Base-by-base conservation (phyloP, 2,113 vertebrate species). In the Pseudonaja textilis region DNA sequence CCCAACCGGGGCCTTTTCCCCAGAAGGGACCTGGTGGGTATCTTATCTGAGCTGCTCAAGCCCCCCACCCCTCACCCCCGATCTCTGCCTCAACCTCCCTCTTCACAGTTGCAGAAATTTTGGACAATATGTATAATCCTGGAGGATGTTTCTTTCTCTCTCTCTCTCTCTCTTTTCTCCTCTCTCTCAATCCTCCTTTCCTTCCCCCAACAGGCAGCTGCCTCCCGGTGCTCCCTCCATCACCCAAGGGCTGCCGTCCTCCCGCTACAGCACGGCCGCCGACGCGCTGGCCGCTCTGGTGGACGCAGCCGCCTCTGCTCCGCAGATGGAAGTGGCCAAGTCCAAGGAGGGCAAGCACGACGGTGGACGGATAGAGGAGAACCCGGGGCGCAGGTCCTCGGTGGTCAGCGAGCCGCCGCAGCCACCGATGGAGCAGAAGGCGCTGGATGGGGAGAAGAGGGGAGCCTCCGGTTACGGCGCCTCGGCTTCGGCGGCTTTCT, bases 281-380 rank as follows among this genome's bases (percentile, higher is more conserved):
- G 99, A 99, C 5, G 99, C 99, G 45, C 97, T 99, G 88, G 99
- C 99, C 6, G 99, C 99, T 7, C 97, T 99, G 29, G 99, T 99
- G 95, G 99, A 99, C 3, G 99, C 99, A 3, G 99, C 99, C 59
- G 99, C 98, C 89, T 98, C 98, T 42, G 99, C 99, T 50, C 99
- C 99, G 11, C 99, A 99, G 96, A 99, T 99, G 98, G 99, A 99
- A 64, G 98, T 99, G 94, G 96, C 96, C 90, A 99, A 99, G 97
- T 97, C 97, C 85, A 99, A 99, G 96, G 99, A 99, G 95, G 97
- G 93, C 96, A 99, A 99, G 96, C 98, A 98, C 0, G 99, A 99
- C 91, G 96, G 97, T 34, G 52, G 96, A 39, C 98, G 98, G 57
- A 98, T 99, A 74, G 98, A 99, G 12, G 98, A 99, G 69, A 97